phyloP scores from a whole-genome alignment of 2,888 invertebrate species.

The Drepana falcataria region DNA sequence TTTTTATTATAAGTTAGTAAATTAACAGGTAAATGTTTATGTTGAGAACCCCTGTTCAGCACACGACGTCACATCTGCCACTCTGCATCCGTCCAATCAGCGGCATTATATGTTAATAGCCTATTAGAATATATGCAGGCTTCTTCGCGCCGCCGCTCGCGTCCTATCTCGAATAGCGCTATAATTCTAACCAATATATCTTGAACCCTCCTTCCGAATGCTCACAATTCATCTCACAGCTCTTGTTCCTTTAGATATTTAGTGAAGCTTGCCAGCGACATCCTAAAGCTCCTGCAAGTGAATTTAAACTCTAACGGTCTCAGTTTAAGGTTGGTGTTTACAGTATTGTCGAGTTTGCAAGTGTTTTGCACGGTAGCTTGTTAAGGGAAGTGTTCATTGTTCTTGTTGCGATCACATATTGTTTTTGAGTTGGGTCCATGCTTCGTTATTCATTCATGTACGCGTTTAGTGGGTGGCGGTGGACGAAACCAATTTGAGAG shows the following conservation, averaged over 20 bases:
- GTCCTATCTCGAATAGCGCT: conserved; percentile 37
- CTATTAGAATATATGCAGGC: conserved; percentile 74
- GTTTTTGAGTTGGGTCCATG: conserved; percentile 37
- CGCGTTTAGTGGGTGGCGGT: conserved; percentile 39
- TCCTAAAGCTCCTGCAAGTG: conserved; percentile 3
- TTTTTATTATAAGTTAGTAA: too few relatives aligned
- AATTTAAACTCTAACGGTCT: conserved; percentile 18
- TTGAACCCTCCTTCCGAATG: conserved; percentile 26
- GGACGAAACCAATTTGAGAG: conserved; percentile 4
- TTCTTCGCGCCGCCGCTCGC: conserved; percentile 56
- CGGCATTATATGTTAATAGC: conserved; percentile 78
- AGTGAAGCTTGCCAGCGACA: conserved; percentile 25
- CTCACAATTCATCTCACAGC: conserved; percentile 20
- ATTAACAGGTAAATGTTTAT: conserved; percentile 2
- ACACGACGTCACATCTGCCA: conserved; percentile 64
- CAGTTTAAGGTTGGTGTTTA: conserved; percentile 10
- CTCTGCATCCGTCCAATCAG: conserved; percentile 80
- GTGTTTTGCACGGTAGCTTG: conserved; percentile 56
- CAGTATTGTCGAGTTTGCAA: conserved; percentile 19
- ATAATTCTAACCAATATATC: conserved; percentile 34
- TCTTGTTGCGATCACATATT: conserved; percentile 49
- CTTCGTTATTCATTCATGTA: conserved; percentile 41
- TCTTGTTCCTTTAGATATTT: conserved; percentile 34
- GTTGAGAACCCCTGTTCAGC: conserved; percentile 40
- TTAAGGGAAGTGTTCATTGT: conserved; percentile 58